Evolutionary conservation across 2,797 vertebrate genomes (phyloP).

Genomic region (Cichlasoma orientale): DNA sequence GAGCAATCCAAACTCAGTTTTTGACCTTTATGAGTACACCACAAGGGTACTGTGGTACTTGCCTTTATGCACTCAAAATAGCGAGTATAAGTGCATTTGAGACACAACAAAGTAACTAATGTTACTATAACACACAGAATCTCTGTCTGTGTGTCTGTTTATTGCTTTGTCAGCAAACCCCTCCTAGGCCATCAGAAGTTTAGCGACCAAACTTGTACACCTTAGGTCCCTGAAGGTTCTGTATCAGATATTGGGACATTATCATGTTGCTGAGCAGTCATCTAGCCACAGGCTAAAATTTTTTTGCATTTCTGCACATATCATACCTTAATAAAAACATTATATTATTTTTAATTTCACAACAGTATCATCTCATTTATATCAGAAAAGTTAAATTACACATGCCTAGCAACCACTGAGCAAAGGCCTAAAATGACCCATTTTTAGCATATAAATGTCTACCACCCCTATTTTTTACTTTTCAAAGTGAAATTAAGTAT

Average conservation of each 20-base stretch:
- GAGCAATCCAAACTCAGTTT: not conserved
- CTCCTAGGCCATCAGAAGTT: not conserved
- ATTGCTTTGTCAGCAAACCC: not conserved
- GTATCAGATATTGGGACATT: not conserved
- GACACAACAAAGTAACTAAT: not conserved
- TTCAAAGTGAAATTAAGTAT: not conserved
- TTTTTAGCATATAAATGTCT: not conserved
- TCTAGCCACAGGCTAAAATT: not conserved
- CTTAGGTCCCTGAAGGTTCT: not conserved
- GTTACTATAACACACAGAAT: fast-evolving
- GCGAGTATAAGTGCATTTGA: not conserved
- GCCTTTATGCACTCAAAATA: not conserved
- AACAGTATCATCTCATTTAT: not conserved
- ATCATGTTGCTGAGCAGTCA: not conserved
- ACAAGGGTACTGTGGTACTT: not conserved
- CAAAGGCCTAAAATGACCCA: not conserved
- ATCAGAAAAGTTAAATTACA: not conserved
- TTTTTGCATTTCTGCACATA: not conserved
- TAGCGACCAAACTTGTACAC: not conserved
- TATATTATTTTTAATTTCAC: not conserved
- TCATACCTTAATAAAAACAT: not conserved
- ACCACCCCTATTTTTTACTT: fast-evolving
- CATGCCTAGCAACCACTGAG: not conserved
- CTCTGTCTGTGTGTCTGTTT: not conserved
- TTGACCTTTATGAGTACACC: not conserved